Conservation (phyloP, 2,797 vertebrate species). For the Lagodon rhomboides region DNA sequence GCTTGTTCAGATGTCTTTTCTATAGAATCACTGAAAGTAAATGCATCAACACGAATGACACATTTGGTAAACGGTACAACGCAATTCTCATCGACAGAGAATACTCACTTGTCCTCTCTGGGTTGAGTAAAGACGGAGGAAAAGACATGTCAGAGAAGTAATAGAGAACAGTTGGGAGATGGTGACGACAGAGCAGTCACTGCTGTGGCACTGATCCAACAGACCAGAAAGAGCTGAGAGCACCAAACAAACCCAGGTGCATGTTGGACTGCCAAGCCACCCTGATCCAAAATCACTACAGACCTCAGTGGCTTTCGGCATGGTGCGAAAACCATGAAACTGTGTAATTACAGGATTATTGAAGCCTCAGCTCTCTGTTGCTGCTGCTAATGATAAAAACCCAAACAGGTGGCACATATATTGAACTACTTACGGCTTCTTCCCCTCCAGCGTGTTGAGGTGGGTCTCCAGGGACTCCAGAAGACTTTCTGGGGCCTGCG, state of each 20-base stretch:
- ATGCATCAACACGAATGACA: not conserved
- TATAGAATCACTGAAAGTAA: conserved; percentile 52
- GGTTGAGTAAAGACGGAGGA: conserved; percentile 54
- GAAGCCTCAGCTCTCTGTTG: conserved; percentile 1
- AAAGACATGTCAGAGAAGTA: conserved; percentile 48
- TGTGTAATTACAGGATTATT: not conserved
- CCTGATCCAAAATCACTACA: not conserved
- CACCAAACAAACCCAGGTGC: not conserved
- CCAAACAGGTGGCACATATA: not conserved
- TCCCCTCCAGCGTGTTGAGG: conserved; percentile 98
- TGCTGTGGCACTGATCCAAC: not conserved
- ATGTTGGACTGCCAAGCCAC: not conserved
- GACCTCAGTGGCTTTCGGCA: not conserved
- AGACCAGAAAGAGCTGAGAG: not conserved
- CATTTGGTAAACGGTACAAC: conserved; percentile 1
- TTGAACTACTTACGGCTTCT: conserved; percentile 90
- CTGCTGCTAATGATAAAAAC: not conserved
- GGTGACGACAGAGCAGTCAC: not conserved
- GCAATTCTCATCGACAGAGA: conserved; percentile 9
- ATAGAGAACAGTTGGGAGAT: not conserved
- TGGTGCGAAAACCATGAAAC: not conserved
- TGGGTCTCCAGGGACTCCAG: conserved; percentile 98
- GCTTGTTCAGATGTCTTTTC: conserved; percentile 55
- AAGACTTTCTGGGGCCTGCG: conserved; percentile 97
- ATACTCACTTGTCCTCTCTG: conserved; percentile 84